phyloP scores from a whole-genome alignment of 2,888 invertebrate species.

The Acronicta leporina region DNA sequence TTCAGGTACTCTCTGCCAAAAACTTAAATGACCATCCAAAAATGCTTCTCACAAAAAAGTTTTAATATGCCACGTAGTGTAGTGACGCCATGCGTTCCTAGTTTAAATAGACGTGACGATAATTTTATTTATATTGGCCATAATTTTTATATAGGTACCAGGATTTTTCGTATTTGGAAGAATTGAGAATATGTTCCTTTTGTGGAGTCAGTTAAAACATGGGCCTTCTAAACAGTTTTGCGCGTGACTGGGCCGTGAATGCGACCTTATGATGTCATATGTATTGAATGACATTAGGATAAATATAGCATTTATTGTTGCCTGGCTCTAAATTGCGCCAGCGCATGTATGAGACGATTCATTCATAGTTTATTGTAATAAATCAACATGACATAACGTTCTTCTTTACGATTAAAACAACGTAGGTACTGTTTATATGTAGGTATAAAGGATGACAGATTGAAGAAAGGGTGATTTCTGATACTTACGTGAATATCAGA shows the following conservation, averaged over 20 bases:
- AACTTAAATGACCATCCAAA: too few species aligned
- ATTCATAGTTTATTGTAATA: conserved; percentile 18
- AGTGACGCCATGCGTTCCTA: too few species aligned
- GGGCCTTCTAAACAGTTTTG: conserved; percentile 20
- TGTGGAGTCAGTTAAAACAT: neutral
- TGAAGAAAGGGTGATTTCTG: too few species aligned
- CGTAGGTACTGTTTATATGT: too few species aligned
- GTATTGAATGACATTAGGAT: conserved; percentile 35
- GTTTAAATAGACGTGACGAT: too few species aligned
- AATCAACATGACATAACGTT: neutral
- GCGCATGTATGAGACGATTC: conserved; percentile 21
- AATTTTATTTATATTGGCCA: too few species aligned
- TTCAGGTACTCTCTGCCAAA: too few species aligned
- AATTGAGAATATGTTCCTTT: neutral
- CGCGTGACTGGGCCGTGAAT: conserved; percentile 10
- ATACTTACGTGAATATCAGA: too few species aligned
- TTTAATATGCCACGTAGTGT: too few species aligned
- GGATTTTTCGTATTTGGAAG: neutral
- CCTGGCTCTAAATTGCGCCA: conserved; percentile 13
- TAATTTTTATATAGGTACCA: too few species aligned
- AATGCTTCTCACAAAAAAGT: too few species aligned
- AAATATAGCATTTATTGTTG: conserved; percentile 48
- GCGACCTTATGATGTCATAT: conserved; percentile 34
- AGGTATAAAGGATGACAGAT: too few species aligned
- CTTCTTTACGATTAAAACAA: neutral